A percentile compares a stretch with the other conserved stretches of the same genome.
phyloP scores from a whole-genome alignment of 2,888 invertebrate species.

The Cheilosia vulpina region DNA sequence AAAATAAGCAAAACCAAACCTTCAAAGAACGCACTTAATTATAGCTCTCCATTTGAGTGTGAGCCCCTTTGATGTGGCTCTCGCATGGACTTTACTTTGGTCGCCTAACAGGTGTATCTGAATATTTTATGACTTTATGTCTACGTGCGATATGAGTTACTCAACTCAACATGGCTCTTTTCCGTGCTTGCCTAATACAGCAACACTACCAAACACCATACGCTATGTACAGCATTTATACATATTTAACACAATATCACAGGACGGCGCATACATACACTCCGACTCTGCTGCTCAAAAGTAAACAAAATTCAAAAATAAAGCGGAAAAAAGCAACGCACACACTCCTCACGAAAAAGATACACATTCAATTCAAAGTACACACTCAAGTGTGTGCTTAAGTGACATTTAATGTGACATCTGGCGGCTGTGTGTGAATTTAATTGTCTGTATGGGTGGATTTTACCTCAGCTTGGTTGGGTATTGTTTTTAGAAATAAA shows the following conservation, averaged over 20 bases:
- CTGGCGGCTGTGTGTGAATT: constrained; percentile 38
- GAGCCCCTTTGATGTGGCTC: constrained; percentile 63
- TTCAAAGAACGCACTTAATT: constrained; percentile 58
- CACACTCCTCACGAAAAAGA: constrained; percentile 32
- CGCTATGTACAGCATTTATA: constrained; percentile 10
- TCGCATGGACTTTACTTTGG: constrained; percentile 51
- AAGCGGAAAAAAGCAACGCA: constrained; percentile 33
- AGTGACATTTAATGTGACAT: constrained; percentile 67
- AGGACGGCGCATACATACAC: neutral
- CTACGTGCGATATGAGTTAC: constrained; percentile 64
- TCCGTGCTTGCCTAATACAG: constrained; percentile 7
- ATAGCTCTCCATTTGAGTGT: constrained; percentile 41
- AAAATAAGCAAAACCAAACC: constrained; percentile 7
- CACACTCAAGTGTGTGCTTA: constrained; percentile 53
- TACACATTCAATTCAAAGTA: constrained; percentile 44
- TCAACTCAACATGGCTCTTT: constrained; percentile 43
- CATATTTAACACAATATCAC: constrained; percentile 7
- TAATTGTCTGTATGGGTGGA: constrained; percentile 9
- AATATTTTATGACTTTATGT: constrained; percentile 64
- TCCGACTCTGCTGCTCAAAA: constrained; percentile 14
- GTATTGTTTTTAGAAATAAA: constrained; percentile 12
- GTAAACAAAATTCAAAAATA: constrained; percentile 54
- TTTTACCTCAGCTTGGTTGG: constrained; percentile 26
- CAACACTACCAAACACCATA: neutral
- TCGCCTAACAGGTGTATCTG: constrained; percentile 69